phyloP scores from a whole-genome alignment of 1,140 invertebrate genomes.

The Globodera ellingtonae region DNA sequence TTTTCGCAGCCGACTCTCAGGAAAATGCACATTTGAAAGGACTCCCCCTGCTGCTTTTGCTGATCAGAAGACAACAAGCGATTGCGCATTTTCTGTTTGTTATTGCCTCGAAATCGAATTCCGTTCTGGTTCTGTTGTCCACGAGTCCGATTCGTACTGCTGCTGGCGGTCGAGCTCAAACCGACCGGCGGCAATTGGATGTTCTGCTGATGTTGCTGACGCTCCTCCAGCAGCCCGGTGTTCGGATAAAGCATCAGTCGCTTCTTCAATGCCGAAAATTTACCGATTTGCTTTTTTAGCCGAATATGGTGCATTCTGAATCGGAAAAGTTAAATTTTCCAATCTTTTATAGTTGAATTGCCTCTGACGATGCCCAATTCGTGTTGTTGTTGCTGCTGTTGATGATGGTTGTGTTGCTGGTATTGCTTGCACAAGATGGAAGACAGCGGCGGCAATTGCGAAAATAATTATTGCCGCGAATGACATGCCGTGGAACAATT shows the following conservation, averaged over 20 bases:
- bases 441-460: neutral
- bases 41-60: neutral
- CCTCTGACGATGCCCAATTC: neutral
- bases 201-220: neutral
- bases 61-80: neutral
- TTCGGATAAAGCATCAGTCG: neutral
- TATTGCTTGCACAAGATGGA: neutral
- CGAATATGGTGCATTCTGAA: neutral
- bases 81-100: neutral
- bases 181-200: neutral
- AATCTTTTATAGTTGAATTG: neutral
- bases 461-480: neutral
- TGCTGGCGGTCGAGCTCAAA: neutral
- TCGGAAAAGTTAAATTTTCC: neutral
- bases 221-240: neutral
- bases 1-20: conserved; percentile 15
- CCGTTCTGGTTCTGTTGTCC: neutral
- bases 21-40: conserved; percentile 21
- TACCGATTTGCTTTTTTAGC: neutral
- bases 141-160: neutral
- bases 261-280: neutral
- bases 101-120: neutral
- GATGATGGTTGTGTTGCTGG: too few species aligned
- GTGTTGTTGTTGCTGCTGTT: neutral
- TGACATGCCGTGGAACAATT: neutral